Base-by-base conservation (phyloP, 1,140 invertebrate species). In the Brachionus calyciflorus region DNA sequence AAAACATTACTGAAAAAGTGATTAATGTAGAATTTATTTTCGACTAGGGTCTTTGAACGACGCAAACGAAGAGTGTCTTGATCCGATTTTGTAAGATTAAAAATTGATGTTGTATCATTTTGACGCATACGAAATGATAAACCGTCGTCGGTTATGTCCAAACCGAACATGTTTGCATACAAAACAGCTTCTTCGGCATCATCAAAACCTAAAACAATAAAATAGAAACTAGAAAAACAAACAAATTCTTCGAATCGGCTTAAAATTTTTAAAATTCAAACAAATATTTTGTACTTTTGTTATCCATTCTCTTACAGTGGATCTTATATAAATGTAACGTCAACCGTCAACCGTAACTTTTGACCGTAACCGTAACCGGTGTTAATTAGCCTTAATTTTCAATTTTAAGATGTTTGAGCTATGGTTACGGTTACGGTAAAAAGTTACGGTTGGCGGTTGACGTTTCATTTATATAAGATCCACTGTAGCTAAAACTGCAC, bases 161-260 rank as follows among this genome's bases (percentile, higher is more conserved):
- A 14, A 41, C 60, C 60, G 24, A 65, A 65, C 40, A 65, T 44
- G 24, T 65, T 65, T 44, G 40, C 33, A n/a, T 65, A 65, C 19
- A 44, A 6, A 44, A 12, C 21, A 10, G 40, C 37, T 14, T 65
- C 60, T 2, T 65, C 37, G 5, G 40, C 10, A 24, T 44, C 40
- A 14, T 65, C 40, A 46, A 65, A 65, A 28, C 60, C 60, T 65
- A 37, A 63, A 17, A 63, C 1, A 21, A 12, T 12, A 44, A 44
- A 44, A 44, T 44, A 12, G 1, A n/a, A 48, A 48, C 12, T 19
- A 48, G 46, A 4, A 10, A n/a, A 49, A 9, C 6, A 2, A 49
- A 49, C 17, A 49, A 49, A 19, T 4, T 3, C 24, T 49, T 49
- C 48, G 24, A 21, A n/a, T 19, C 48, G 24, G 17, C 48, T 3